Conservation (phyloP, 2,797 vertebrate genomes). For the Heterohyrax brucei region DNA sequence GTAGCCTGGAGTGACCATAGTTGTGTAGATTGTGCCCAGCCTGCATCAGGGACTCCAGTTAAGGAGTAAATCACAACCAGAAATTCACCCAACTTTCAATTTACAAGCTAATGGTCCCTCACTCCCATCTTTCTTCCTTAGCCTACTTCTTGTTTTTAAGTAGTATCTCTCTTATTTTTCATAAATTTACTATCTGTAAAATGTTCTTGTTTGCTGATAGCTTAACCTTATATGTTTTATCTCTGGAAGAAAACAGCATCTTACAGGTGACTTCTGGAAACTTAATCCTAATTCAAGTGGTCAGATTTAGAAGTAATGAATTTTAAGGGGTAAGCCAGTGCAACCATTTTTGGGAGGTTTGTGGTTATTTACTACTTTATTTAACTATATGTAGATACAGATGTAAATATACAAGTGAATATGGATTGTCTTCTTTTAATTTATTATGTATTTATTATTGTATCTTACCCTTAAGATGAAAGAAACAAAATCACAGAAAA, state of each 20-base stretch:
- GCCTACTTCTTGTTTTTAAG: background rate
- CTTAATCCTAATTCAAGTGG: background rate
- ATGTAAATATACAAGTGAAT: background rate
- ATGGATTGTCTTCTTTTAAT: background rate
- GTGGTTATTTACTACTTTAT: slow-evolving; percentile 4
- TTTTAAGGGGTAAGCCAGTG: background rate
- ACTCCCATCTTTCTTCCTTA: background rate
- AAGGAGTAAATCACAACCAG: background rate
- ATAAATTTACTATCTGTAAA: slow-evolving; percentile 43
- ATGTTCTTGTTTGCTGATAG: background rate
- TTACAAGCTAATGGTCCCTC: background rate
- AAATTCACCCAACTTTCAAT: background rate
- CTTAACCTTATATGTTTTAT: background rate
- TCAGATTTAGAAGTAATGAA: background rate
- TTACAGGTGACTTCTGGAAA: background rate
- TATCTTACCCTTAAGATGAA: slow-evolving; percentile 10
- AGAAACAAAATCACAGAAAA: background rate
- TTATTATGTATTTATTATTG: background rate
- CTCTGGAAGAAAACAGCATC: background rate
- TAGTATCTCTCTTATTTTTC: background rate
- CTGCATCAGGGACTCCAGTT: background rate
- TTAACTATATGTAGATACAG: background rate
- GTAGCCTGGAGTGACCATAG: background rate
- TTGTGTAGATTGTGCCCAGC: background rate
- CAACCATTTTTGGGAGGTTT: background rate